These are phyloP conservation scores for Chloropsis hardwickii DNA, from an alignment of 2,113 vertebrate species.

Conservation along the genomic window DNA sequence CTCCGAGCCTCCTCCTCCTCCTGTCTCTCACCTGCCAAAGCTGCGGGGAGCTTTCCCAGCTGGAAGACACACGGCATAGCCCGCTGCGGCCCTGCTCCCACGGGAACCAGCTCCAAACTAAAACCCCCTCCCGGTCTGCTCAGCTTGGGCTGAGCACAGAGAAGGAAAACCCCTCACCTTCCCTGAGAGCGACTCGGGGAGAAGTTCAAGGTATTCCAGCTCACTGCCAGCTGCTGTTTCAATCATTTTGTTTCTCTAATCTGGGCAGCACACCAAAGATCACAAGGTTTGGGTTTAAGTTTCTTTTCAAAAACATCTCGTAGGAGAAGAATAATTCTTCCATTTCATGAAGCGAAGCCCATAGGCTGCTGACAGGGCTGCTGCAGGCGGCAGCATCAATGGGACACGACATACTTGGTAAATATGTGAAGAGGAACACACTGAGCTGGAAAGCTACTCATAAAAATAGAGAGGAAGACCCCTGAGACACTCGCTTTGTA, in stretches of 20 bases:
- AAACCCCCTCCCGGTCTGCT: not conserved
- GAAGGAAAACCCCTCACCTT: not conserved
- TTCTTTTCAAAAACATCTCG: not conserved
- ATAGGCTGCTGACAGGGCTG: not conserved
- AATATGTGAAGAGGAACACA: not conserved
- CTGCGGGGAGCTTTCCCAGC: not conserved
- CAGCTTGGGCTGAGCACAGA: not conserved
- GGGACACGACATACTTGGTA: not conserved
- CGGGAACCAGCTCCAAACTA: not conserved
- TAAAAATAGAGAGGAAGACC: not conserved
- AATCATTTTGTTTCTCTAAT: constrained; percentile 4
- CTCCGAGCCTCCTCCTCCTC: not conserved
- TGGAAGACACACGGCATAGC: accelerated
- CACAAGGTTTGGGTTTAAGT: constrained; percentile 36
- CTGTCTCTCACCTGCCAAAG: not conserved
- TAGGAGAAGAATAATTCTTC: not conserved
- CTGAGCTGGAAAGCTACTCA: not conserved
- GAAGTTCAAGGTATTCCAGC: not conserved
- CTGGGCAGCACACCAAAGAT: constrained; percentile 49
- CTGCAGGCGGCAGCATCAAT: not conserved
- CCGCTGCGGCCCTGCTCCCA: not conserved
- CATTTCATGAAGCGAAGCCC: constrained; percentile 4
- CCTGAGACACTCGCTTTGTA: not conserved
- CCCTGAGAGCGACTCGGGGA: not conserved
- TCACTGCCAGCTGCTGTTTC: constrained; percentile 31